Percentiles rank a stretch among this genome's conserved stretches.
These are phyloP conservation scores for Anser cygnoides DNA, from an alignment of 2,113 vertebrate genomes.

Conservation along the genomic window DNA sequence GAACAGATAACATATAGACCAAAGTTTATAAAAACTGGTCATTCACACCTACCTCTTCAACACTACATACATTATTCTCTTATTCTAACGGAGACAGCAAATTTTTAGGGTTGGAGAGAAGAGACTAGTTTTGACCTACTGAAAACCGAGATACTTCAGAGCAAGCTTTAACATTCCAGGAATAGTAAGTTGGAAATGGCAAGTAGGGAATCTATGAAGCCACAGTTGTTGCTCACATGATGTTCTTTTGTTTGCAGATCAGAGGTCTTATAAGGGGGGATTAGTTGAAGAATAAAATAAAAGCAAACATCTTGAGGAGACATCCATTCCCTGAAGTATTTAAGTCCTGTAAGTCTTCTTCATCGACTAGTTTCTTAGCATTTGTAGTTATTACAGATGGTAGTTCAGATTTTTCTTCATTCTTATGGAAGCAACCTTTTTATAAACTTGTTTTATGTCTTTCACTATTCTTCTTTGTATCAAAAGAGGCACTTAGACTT, in stretches of 20 bases:
- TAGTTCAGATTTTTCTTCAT: background rate
- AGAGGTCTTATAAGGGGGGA: background rate
- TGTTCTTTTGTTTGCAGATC: background rate
- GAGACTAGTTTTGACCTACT: background rate
- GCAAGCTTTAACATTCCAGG: background rate
- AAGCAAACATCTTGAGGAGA: background rate
- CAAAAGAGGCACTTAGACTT: background rate
- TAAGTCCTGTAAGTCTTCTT: background rate
- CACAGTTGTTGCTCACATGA: background rate
- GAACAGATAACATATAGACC: background rate
- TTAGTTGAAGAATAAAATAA: background rate
- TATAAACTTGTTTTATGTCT: background rate
- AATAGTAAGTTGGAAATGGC: background rate
- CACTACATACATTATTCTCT: background rate
- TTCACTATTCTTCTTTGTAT: background rate
- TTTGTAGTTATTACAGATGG: background rate
- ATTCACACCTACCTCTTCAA: background rate
- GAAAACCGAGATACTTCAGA: background rate
- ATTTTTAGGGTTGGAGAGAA: background rate
- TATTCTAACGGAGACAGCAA: background rate
- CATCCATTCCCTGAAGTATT: background rate
- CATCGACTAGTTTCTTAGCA: background rate
- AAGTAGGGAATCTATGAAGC: background rate
- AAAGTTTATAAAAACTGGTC: background rate
- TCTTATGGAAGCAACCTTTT: background rate